These are phyloP conservation scores for Lycocerus yunnanus DNA, from an alignment of 2,888 invertebrate species.

Conservation along the genomic window DNA sequence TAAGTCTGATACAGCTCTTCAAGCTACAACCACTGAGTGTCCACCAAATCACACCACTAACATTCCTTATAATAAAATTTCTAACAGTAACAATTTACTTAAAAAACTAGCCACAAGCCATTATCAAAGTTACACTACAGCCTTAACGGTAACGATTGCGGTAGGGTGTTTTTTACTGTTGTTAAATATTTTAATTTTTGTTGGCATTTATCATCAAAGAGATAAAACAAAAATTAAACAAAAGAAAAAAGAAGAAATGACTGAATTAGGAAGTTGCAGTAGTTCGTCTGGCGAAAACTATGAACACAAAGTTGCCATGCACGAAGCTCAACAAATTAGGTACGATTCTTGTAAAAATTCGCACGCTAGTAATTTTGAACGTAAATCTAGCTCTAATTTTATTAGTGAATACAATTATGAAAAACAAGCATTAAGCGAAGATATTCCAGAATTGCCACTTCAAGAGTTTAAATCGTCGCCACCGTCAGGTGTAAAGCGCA, in stretches of 20 bases:
- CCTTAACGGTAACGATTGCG: constrained; percentile 84
- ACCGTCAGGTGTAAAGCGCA: constrained; percentile 59
- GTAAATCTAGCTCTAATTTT: constrained; percentile 61
- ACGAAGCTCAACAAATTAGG: constrained; percentile 34
- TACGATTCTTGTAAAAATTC: constrained; percentile 47
- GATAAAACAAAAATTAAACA: constrained; percentile 64
- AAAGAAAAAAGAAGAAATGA: constrained; percentile 75
- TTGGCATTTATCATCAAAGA: constrained; percentile 85
- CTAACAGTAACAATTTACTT: constrained; percentile 70
- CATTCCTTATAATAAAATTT: constrained; percentile 54
- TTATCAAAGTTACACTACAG: constrained; percentile 88
- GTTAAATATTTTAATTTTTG: constrained; percentile 84
- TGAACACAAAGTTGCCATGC: constrained; percentile 57
- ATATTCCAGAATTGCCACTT: constrained; percentile 67
- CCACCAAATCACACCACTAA: constrained; percentile 66
- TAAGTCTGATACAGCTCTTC: constrained; percentile 57
- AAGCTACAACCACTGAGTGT: constrained; percentile 72
- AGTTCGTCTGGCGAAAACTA: constrained; percentile 64
- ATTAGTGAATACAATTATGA: constrained; percentile 70
- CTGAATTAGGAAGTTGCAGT: constrained; percentile 73
- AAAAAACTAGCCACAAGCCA: constrained; percentile 80
- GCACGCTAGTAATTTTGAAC: constrained; percentile 62
- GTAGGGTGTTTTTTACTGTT: constrained; percentile 83
- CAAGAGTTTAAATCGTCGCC: constrained; percentile 66
- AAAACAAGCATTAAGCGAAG: constrained; percentile 63